A percentile compares a stretch with the other conserved stretches of the same genome.
phyloP scores from a whole-genome alignment of 2,797 vertebrate genomes.

The Pseudocheirus occidentalis region DNA sequence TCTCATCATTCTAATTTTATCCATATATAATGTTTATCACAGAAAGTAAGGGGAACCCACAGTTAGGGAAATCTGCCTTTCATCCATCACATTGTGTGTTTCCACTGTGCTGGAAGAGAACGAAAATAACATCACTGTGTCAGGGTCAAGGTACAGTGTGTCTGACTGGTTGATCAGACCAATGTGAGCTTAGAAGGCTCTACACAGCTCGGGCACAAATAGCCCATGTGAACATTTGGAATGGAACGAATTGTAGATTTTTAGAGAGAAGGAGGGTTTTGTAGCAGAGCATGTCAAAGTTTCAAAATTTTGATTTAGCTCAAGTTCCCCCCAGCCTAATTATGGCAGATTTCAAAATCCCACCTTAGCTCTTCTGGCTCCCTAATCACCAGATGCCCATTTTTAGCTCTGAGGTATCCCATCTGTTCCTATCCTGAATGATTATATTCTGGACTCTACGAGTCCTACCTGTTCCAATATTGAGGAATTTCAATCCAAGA shows the following conservation, averaged over 20 bases:
- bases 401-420: background rate
- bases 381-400: background rate
- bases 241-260: background rate
- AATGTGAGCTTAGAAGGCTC: background rate
- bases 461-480: background rate
- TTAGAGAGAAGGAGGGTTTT: background rate
- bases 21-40: background rate
- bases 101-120: background rate
- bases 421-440: background rate
- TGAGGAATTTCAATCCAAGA: background rate
- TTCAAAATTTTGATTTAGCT: background rate
- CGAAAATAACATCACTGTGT: too few species aligned
- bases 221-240: background rate
- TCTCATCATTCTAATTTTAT: background rate
- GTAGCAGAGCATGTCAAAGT: background rate
- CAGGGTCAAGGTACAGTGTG: background rate
- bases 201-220: background rate
- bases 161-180: background rate
- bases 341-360: background rate
- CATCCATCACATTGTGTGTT: background rate
- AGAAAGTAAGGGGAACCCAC: background rate
- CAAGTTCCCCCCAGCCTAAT: background rate
- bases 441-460: background rate
- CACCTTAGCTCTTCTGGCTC: background rate
- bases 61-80: background rate